Evolutionary conservation across 2,888 invertebrate genomes (phyloP).

Genomic region (Torymus auratus): DNA sequence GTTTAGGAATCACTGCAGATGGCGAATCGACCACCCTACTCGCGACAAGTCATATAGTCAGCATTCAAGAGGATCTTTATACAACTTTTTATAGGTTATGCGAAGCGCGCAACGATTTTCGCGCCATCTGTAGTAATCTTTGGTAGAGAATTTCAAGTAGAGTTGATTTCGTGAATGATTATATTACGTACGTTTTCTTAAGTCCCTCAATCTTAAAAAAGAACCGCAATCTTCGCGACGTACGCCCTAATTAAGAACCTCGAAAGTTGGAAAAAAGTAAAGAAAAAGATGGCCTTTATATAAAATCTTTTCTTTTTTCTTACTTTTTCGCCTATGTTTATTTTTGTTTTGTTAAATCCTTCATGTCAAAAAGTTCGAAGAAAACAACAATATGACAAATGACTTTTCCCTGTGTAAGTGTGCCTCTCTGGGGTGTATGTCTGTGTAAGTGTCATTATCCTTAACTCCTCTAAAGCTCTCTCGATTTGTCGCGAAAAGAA

Average conservation of each 20-base stretch:
- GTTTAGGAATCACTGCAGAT: conserved; percentile 20
- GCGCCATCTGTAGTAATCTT: conserved; percentile 30
- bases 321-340: background rate
- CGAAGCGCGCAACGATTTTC: background rate
- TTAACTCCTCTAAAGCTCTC: conserved; percentile 15
- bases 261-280: conserved; percentile 16
- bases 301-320: conserved; percentile 48
- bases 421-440: too few relatives aligned
- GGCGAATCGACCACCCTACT: conserved; percentile 22
- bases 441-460: conserved; percentile 4
- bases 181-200: conserved; percentile 32
- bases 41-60: conserved; percentile 27
- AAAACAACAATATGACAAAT: conserved; percentile 35
- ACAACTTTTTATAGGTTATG: conserved; percentile 38
- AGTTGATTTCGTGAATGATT: conserved; percentile 39
- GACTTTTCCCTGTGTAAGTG: conserved; percentile 36
- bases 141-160: conserved; percentile 19
- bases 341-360: conserved; percentile 3
- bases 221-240: conserved; percentile 37
- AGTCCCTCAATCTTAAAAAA: conserved; percentile 48
- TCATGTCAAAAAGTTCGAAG: conserved; percentile 33
- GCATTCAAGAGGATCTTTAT: conserved; percentile 38
- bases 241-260: conserved; percentile 45
- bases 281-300: conserved; percentile 42
- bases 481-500: conserved; percentile 23